These are phyloP conservation scores for Mechanitis messenoides DNA, from an alignment of 2,888 invertebrate species.

Conservation along the genomic window DNA sequence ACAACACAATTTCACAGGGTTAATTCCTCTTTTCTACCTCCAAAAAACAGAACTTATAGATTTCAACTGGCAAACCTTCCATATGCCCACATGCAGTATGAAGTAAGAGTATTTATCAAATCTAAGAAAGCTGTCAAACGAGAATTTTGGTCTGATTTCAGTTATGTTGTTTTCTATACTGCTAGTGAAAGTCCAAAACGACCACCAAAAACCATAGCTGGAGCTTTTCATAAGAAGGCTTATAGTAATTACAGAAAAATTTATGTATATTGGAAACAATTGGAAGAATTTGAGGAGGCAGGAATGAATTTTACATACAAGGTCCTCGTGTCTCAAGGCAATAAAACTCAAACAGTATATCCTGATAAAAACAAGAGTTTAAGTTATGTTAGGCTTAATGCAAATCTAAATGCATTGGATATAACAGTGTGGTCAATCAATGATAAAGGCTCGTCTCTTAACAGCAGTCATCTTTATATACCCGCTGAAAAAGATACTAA, in stretches of 20 bases:
- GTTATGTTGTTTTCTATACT: conserved; percentile 78
- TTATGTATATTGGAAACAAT: conserved; percentile 87
- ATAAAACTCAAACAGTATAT: conserved; percentile 52
- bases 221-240: conserved; percentile 82
- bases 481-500: conserved; percentile 71
- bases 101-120: conserved; percentile 82
- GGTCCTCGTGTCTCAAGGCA: conserved; percentile 60
- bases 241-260: conserved; percentile 76
- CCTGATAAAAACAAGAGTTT: conserved; percentile 73
- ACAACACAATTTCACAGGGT: conserved; percentile 60
- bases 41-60: conserved; percentile 54
- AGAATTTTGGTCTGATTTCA: conserved; percentile 84
- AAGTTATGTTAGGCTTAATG: conserved; percentile 78
- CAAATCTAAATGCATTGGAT: conserved; percentile 59
- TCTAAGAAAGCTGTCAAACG: conserved; percentile 70
- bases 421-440: conserved; percentile 80
- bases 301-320: conserved; percentile 85
- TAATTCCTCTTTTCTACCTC: conserved; percentile 47
- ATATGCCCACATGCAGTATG: conserved; percentile 82
- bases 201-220: conserved; percentile 82
- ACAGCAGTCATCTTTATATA: conserved; percentile 77
- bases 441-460: conserved; percentile 74
- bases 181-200: conserved; percentile 76
- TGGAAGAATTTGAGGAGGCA: conserved; percentile 81
- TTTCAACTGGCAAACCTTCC: conserved; percentile 74